Conservation (phyloP, 1,140 invertebrate species). For the Drosophila eugracilis region DNA sequence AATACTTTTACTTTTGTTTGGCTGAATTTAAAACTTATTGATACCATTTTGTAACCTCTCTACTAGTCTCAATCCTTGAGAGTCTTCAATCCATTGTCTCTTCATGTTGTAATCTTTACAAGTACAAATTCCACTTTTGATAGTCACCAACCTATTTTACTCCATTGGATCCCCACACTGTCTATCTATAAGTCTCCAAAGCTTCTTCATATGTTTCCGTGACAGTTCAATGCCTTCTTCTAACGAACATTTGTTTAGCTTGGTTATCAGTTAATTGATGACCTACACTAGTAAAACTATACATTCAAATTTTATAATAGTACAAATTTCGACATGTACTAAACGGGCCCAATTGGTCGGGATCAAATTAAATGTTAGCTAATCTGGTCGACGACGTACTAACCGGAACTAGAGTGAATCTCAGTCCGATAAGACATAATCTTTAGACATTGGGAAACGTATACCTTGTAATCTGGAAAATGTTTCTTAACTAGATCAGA, state of each 20-base stretch:
- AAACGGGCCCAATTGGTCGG: conserved; percentile 1
- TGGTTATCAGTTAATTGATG: conserved; percentile 47
- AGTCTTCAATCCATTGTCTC: neutral
- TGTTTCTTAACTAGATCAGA: neutral
- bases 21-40: neutral
- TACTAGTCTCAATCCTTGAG: neutral
- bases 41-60: neutral
- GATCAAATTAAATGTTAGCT: conserved; percentile 1
- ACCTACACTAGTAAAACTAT: conserved; percentile 40
- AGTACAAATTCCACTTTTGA: conserved; percentile 70
- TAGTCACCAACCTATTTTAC: conserved; percentile 8
- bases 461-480: neutral
- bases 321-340: conserved; percentile 36
- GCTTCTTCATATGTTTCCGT: conserved; percentile 35
- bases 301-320: conserved; percentile 55
- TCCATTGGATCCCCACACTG: conserved; percentile 31
- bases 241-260: conserved; percentile 34
- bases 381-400: conserved; percentile 18
- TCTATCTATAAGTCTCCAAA: conserved; percentile 28
- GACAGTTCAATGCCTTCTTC: conserved; percentile 67
- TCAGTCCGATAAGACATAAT: conserved; percentile 14
- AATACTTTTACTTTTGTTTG: too few species aligned
- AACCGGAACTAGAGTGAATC: conserved; percentile 63
- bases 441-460: conserved; percentile 8
- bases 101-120: conserved; percentile 52